Conservation (phyloP, 2,888 invertebrate species). For the Tinea trinotella region DNA sequence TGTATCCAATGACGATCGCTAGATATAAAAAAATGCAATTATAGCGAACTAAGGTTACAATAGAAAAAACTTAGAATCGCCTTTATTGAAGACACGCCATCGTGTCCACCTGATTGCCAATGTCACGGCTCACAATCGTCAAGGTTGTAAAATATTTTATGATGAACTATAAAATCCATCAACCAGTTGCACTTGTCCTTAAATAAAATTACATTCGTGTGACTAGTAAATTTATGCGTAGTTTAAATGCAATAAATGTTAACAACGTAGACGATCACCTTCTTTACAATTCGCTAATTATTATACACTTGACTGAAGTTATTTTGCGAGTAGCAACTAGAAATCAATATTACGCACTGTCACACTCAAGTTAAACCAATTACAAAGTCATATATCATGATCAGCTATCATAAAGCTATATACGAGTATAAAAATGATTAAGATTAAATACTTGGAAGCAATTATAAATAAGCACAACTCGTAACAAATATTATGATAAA, state of each 20-base stretch:
- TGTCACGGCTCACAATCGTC: slow-evolving; percentile 29
- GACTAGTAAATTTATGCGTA: neutral
- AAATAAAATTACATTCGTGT: slow-evolving; percentile 9
- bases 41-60: slow-evolving; percentile 28
- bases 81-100: slow-evolving; percentile 30
- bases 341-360: too few relatives aligned
- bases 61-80: slow-evolving; percentile 25
- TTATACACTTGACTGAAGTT: neutral
- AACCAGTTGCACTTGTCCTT: slow-evolving; percentile 33
- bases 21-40: slow-evolving; percentile 33
- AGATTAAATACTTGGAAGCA: neutral
- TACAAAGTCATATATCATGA: too few relatives aligned
- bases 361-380: too few relatives aligned
- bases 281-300: slow-evolving; percentile 13
- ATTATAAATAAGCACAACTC: neutral
- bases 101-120: slow-evolving; percentile 26
- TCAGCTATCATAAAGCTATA: too few relatives aligned
- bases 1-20: slow-evolving; percentile 28
- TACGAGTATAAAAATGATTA: neutral
- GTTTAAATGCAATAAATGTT: slow-evolving; percentile 14
- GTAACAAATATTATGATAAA: slow-evolving; percentile 8
- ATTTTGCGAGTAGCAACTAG: neutral
- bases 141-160: slow-evolving; percentile 26
- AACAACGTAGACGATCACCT: slow-evolving; percentile 10
- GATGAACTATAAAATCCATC: slow-evolving; percentile 28